Percentiles rank a stretch among this genome's conserved stretches.
Conservation (phyloP, 2,888 invertebrate species). For the Cremastinae sp. region DNA sequence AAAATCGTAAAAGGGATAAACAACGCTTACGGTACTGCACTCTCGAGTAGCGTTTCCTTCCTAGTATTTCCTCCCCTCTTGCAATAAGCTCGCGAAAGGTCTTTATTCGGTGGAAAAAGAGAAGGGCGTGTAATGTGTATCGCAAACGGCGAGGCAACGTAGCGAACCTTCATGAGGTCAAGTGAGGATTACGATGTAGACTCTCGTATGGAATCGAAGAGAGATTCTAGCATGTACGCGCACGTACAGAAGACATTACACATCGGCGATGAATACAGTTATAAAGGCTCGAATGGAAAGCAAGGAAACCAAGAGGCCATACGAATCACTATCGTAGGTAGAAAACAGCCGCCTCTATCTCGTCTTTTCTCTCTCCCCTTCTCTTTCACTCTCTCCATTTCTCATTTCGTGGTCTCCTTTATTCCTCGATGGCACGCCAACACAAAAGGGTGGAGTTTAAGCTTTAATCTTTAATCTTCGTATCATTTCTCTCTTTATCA, state of each 20-base stretch:
- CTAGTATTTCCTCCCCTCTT: no score
- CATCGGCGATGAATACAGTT: slow-evolving; percentile 32
- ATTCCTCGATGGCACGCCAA: slow-evolving; percentile 41
- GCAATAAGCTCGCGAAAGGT: no score
- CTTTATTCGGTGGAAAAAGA: slow-evolving; percentile 24
- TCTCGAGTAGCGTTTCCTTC: no score
- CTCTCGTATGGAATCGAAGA: slow-evolving; percentile 45
- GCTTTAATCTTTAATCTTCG: slow-evolving; percentile 35
- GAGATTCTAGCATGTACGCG: slow-evolving; percentile 26
- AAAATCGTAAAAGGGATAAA: no score
- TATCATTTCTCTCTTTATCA: slow-evolving; percentile 24
- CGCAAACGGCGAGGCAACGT: slow-evolving; percentile 29
- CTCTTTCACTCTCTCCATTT: slow-evolving; percentile 8
- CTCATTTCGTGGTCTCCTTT: slow-evolving; percentile 10
- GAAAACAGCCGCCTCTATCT: slow-evolving; percentile 43
- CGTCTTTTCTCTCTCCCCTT: slow-evolving; percentile 1
- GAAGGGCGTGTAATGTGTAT: slow-evolving; percentile 16
- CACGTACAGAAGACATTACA: slow-evolving; percentile 20
- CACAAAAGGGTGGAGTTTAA: slow-evolving; percentile 28
- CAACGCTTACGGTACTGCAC: no score
- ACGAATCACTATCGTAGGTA: slow-evolving; percentile 59
- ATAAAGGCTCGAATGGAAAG: slow-evolving; percentile 15
- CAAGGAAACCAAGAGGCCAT: slow-evolving; percentile 52
- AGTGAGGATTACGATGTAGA: slow-evolving; percentile 59
- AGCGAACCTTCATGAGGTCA: slow-evolving; percentile 56